These are phyloP conservation scores for Melanotaenia pygmaea DNA, from an alignment of 2,797 vertebrate genomes.

Conservation along the genomic window DNA sequence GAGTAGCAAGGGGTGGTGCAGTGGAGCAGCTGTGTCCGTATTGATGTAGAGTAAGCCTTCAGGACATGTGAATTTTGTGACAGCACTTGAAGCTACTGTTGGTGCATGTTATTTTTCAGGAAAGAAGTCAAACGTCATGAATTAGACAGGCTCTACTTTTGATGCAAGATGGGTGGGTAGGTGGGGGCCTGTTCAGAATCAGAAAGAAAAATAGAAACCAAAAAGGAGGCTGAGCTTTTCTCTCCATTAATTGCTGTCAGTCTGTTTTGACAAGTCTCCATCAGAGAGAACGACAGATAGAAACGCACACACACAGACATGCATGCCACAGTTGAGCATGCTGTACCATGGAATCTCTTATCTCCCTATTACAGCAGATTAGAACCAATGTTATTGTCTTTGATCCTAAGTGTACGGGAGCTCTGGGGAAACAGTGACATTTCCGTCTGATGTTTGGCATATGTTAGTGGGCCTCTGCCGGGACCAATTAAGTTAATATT, in stretches of 20 bases:
- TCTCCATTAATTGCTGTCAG: slow-evolving; percentile 60
- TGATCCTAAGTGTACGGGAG: slow-evolving; percentile 79
- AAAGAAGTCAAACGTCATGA: slow-evolving; percentile 43
- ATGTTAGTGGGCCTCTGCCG: slow-evolving; percentile 78
- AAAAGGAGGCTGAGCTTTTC: slow-evolving; percentile 52
- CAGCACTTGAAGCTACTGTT: slow-evolving; percentile 30
- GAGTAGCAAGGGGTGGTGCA: slow-evolving; percentile 42
- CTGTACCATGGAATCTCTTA: slow-evolving; percentile 74
- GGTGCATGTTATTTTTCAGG: slow-evolving; percentile 38
- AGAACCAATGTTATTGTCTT: slow-evolving; percentile 84
- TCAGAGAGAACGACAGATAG: slow-evolving; percentile 57
- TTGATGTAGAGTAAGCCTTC: slow-evolving; percentile 42
- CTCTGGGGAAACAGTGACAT: slow-evolving; percentile 82
- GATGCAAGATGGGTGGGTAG: slow-evolving; percentile 36
- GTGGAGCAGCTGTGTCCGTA: slow-evolving; percentile 26
- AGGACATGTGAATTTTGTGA: slow-evolving; percentile 47
- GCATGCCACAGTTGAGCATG: slow-evolving; percentile 40
- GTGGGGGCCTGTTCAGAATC: slow-evolving; percentile 26
- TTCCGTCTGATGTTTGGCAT: slow-evolving; percentile 78
- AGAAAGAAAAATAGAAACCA: slow-evolving; percentile 40
- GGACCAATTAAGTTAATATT: slow-evolving; percentile 87
- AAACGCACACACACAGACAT: slow-evolving; percentile 18
- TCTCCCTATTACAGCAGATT: slow-evolving; percentile 85
- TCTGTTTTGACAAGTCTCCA: slow-evolving; percentile 61
- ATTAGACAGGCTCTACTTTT: slow-evolving; percentile 49